Evolutionary conservation across 2,888 invertebrate genomes (phyloP).

Genomic region (Epinotia ramella): DNA sequence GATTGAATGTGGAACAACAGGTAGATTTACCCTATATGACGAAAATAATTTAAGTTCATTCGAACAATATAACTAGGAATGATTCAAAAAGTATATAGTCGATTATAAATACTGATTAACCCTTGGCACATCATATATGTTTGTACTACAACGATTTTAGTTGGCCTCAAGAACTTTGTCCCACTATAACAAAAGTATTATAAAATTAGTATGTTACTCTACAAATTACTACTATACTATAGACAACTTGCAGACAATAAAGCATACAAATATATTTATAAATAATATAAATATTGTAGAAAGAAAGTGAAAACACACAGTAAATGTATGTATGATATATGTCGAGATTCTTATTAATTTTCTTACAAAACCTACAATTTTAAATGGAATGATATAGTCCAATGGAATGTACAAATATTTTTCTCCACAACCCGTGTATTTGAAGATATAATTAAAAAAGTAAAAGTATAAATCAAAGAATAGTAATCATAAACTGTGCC

Average conservation of each 20-base stretch:
- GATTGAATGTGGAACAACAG: neutral
- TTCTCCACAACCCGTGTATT: neutral
- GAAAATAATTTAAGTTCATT: conserved; percentile 39
- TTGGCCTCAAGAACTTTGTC: conserved; percentile 38
- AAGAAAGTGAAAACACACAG: conserved; percentile 12
- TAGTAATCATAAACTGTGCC: too few relatives aligned
- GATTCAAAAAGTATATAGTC: conserved; percentile 30
- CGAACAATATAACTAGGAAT: conserved; percentile 45
- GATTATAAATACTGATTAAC: conserved; percentile 47
- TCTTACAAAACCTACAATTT: conserved; percentile 10
- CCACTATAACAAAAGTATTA: conserved; percentile 6
- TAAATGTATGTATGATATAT: conserved; percentile 3
- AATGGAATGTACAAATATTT: conserved; percentile 39
- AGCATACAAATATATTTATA: conserved; percentile 5
- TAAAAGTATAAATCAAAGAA: too few relatives aligned
- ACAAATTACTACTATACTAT: conserved; percentile 8
- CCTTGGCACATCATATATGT: conserved; percentile 56
- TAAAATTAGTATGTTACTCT: conserved; percentile 13
- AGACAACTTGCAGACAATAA: conserved; percentile 12
- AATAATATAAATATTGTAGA: conserved; percentile 14
- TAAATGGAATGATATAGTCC: conserved; percentile 34
- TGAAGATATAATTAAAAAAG: too few relatives aligned
- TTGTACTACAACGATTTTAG: conserved; percentile 53
- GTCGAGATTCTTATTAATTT: conserved; percentile 32
- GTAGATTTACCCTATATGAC: conserved; percentile 14